Evolutionary conservation across 2,888 invertebrate genomes (phyloP), one percentile per base, ranked within the genome.

Genomic region (Scaptomyza cyrtandrae): DNA sequence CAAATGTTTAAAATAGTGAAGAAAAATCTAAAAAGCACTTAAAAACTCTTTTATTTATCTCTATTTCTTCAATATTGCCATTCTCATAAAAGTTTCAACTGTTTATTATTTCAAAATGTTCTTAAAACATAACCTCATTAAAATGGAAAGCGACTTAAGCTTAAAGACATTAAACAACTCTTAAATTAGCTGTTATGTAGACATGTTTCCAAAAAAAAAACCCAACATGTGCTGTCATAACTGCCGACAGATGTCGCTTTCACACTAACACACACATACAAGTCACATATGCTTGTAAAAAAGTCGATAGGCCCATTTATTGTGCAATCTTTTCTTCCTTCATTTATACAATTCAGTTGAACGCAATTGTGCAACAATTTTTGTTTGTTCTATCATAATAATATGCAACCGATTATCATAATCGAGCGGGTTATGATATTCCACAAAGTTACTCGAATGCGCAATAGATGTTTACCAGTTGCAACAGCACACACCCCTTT

Each of bases 301-400:
- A 19, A 19, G 19, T 2, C 19, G 1, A 33, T 3, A n/a, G 37
- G 33, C 33, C 33, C 11, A 11, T 35, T 35, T n/a, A 27, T 27
- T 27, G 27, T 31, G 14, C 44, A 59, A 31, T 7, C 16, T 13
- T 11, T 11, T 5, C 16, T 33, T 33, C 24, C 29, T 33, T 27
- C n/a, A 62, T 50, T 52, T 60, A 31, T 52, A 31, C 60, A 37
- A 50, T 31, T 52, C 33, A 10, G 39, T 52, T 39, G n/a, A 13
- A 2, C 39, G 39, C 52, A 29, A 39, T 27, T 39, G 39, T 39
- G 39, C 11, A 16, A 27, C 27, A 27, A 11, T 35, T 19, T 3
- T 5, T 0, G 33, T 10, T 14, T n/a, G 33, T 10, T 29, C 7
- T 24, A 3, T 35, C 31, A 13, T 49, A 31, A 49, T 35, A 49